Percentiles rank a stretch among this genome's conserved stretches.
Conservation (phyloP, 2,113 vertebrate genomes). For the Ctenodactylus gundi region DNA sequence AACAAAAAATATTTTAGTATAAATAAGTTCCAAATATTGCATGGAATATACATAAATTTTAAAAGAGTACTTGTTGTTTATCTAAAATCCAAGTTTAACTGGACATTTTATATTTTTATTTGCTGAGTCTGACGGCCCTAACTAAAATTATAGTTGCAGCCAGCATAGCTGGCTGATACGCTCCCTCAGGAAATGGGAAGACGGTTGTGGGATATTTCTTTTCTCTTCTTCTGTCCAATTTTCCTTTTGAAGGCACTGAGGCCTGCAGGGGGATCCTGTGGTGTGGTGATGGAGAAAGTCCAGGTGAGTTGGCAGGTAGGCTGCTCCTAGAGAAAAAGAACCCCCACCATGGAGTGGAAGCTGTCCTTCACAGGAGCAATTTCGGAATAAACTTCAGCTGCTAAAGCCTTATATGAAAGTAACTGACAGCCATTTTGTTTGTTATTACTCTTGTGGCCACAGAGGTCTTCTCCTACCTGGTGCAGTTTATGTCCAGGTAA, state of each 20-base stretch:
- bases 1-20: neutral
- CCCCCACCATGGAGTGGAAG: rapidly evolving
- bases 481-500: neutral
- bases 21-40: neutral
- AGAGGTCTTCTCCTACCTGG: neutral
- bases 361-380: neutral
- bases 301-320: neutral
- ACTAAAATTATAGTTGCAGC: neutral
- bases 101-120: neutral
- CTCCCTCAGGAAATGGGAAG: neutral
- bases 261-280: rapidly evolving
- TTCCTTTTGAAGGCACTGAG: neutral
- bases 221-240: neutral
- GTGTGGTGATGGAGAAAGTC: neutral
- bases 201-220: neutral
- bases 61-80: neutral
- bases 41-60: neutral
- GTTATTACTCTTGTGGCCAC: neutral
- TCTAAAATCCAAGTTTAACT: neutral
- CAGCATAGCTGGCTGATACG: no score
- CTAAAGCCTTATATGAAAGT: neutral
- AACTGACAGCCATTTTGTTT: neutral
- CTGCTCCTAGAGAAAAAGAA: neutral
- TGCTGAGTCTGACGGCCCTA: neutral
- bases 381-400: neutral